Evolutionary conservation across 2,113 vertebrate genomes (phyloP).

Genomic region (Erythrocebus patas): DNA sequence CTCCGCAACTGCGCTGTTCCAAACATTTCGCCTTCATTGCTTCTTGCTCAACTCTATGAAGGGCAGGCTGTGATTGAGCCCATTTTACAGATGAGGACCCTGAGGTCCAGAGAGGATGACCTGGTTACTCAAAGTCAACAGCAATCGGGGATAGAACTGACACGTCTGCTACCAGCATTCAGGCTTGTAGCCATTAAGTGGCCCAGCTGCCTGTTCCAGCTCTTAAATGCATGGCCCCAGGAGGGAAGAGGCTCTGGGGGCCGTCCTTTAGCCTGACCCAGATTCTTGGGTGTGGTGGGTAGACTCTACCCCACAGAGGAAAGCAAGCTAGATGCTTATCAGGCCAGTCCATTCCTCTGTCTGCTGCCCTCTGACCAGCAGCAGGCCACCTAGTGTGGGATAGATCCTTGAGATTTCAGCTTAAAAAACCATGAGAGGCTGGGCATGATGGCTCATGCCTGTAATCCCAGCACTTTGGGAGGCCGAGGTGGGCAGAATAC

Average conservation of each 20-base stretch:
- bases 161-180: background rate
- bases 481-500: no score
- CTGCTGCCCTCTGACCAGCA: background rate
- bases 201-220: background rate
- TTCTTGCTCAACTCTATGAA: background rate
- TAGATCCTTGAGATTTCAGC: background rate
- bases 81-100: background rate
- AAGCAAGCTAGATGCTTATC: background rate
- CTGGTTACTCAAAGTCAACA: background rate
- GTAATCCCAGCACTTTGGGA: no score
- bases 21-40: rapidly evolving
- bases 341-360: background rate
- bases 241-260: background rate
- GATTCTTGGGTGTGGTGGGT: rapidly evolving
- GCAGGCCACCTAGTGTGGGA: background rate
- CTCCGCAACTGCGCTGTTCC: background rate
- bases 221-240: background rate
- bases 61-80: background rate
- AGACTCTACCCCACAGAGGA: background rate
- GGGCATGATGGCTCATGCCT: no score
- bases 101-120: background rate
- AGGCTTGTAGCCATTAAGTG: background rate
- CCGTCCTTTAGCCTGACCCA: background rate
- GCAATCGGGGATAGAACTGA: background rate
- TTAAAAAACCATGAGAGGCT: no score